phyloP scores from a whole-genome alignment of 1,140 invertebrate genomes.

The Tyrophagus putrescentiae region DNA sequence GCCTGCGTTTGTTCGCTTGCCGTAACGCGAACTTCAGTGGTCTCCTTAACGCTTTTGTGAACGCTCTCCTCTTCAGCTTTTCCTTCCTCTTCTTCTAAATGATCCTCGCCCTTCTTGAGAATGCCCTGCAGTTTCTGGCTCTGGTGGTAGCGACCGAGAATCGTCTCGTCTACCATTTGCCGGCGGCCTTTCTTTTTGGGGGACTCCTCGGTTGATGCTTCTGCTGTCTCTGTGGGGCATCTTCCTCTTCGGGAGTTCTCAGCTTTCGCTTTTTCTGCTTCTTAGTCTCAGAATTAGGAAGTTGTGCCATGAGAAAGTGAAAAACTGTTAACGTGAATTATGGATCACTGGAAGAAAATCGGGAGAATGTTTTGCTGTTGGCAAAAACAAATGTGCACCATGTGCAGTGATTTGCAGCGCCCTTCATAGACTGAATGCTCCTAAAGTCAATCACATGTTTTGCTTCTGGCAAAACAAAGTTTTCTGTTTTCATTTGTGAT shows the following conservation, averaged over 20 bases:
- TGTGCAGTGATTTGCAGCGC: neutral
- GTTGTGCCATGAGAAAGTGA: no score
- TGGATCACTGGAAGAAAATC: no score
- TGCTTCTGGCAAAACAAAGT: neutral
- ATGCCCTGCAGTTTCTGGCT: neutral
- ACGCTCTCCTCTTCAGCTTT: neutral
- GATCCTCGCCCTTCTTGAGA: neutral
- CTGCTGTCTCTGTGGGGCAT: no score
- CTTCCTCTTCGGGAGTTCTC: no score
- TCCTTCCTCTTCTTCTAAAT: neutral
- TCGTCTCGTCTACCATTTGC: neutral
- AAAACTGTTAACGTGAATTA: no score
- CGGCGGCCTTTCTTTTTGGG: no score
- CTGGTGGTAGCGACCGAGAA: neutral
- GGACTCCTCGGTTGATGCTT: no score
- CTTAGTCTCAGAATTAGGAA: no score
- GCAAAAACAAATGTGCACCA: no score
- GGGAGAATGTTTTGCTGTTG: no score
- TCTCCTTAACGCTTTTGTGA: neutral
- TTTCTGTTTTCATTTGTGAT: neutral
- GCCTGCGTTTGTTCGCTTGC: neutral
- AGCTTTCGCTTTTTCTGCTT: no score
- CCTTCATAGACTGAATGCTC: neutral
- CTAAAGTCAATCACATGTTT: slow-evolving; percentile 11
- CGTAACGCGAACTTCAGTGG: neutral